Conservation (phyloP, 2,797 vertebrate species). For the Paratrypauchen microcephalus region DNA sequence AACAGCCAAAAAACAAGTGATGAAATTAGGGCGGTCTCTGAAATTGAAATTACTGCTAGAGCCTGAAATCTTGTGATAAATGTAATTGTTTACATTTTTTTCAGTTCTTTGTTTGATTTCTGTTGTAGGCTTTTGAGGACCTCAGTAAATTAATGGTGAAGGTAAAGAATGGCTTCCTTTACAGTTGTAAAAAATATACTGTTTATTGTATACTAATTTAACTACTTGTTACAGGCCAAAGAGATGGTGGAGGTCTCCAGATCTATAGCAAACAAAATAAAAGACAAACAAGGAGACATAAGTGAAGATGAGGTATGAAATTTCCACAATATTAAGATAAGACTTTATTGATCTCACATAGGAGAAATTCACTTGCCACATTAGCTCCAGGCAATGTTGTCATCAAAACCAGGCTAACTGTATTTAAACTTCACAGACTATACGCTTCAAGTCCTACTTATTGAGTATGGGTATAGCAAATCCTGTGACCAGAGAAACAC, state of each 20-base stretch:
- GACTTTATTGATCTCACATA: too few relatives aligned
- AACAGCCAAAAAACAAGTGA: constrained; percentile 9
- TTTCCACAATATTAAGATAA: neutral
- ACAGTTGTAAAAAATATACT: too few relatives aligned
- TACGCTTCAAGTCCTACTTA: constrained; percentile 96
- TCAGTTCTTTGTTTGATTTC: constrained; percentile 12
- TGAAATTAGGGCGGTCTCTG: constrained; percentile 12
- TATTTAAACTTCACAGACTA: constrained; percentile 77
- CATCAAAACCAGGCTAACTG: neutral
- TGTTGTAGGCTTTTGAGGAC: constrained; percentile 94
- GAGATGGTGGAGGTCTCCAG: constrained; percentile 98
- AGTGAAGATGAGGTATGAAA: constrained; percentile 93
- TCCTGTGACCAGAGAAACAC: constrained; percentile 94
- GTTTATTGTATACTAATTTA: neutral
- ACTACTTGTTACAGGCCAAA: constrained; percentile 83
- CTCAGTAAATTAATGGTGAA: constrained; percentile 98
- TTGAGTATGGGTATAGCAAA: constrained; percentile 98
- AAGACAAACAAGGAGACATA: constrained; percentile 98
- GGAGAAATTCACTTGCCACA: too few relatives aligned
- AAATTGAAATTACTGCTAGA: constrained; percentile 33
- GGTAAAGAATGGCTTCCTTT: constrained; percentile 73
- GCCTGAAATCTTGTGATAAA: constrained; percentile 32
- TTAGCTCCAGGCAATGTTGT: too few relatives aligned
- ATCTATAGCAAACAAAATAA: constrained; percentile 98
- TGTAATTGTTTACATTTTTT: constrained; percentile 38